A percentile compares a stretch with the other conserved stretches of the same genome.
Conservation (phyloP, 1,140 invertebrate species). For the Phthorimaea operculella region DNA sequence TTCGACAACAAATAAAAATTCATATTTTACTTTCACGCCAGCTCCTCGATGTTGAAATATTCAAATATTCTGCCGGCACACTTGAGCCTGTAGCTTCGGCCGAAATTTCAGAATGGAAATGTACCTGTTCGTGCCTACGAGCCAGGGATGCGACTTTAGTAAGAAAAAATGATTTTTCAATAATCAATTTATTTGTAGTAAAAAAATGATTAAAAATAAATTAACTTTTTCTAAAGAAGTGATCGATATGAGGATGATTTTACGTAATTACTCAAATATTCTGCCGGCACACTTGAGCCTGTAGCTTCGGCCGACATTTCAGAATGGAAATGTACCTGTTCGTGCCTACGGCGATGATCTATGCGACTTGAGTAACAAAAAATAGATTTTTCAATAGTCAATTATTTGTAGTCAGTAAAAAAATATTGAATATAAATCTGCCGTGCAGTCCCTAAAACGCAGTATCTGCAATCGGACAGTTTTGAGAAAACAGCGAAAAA, state of each 20-base stretch:
- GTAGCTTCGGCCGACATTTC: conserved; percentile 45
- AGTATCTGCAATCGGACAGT: too few species aligned
- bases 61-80: conserved; percentile 54
- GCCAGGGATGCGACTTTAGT: too few species aligned
- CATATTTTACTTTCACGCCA: conserved; percentile 40
- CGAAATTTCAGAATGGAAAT: conserved; percentile 57
- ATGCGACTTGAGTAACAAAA: too few species aligned
- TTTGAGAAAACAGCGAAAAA: too few species aligned
- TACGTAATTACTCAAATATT: conserved; percentile 63
- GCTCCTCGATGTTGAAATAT: conserved; percentile 49
- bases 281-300: conserved; percentile 45
- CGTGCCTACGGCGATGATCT: conserved; percentile 42
- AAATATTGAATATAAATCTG: too few species aligned
- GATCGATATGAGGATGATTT: too few species aligned
- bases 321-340: conserved; percentile 53
- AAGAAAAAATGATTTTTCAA: too few species aligned
- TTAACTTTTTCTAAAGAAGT: too few species aligned
- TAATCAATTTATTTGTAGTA: too few species aligned
- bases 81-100: conserved; percentile 42
- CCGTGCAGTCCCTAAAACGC: too few species aligned
- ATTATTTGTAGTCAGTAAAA: too few species aligned
- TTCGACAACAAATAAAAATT: conserved; percentile 34
- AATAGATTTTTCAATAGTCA: conserved; percentile 42
- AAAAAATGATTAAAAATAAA: too few species aligned
- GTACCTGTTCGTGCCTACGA: conserved; percentile 44